These are phyloP conservation scores for Brienomyrus longianalis DNA, from an alignment of 2,113 vertebrate genomes.

Conservation along the genomic window DNA sequence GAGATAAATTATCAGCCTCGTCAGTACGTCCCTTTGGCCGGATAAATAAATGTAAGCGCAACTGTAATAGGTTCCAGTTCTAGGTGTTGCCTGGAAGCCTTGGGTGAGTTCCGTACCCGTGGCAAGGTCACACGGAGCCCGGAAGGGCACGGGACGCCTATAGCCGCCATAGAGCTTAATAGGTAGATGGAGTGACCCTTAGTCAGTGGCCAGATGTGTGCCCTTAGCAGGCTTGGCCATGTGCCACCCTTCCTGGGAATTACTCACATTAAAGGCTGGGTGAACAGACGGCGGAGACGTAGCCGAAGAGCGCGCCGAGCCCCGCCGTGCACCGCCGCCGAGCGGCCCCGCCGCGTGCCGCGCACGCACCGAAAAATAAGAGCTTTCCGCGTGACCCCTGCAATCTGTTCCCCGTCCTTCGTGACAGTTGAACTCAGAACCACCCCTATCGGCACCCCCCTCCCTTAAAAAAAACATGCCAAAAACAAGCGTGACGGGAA, in stretches of 20 bases:
- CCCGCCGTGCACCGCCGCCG: not conserved
- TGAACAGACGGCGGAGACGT: not conserved
- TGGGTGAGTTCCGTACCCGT: conserved; percentile 33
- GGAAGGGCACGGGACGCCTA: conserved; percentile 22
- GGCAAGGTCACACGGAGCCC: conserved; percentile 56
- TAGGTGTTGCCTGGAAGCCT: not conserved
- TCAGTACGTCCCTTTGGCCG: not conserved
- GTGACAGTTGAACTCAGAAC: not conserved
- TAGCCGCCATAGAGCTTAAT: not conserved
- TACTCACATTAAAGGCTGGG: conserved; percentile 12
- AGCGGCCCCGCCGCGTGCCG: not conserved
- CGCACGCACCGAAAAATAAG: not conserved
- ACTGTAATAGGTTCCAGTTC: not conserved
- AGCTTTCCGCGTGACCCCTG: not conserved
- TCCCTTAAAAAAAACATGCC: not conserved
- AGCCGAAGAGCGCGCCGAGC: not conserved
- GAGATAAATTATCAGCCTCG: not conserved
- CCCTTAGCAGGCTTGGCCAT: conserved; percentile 53
- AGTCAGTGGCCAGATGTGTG: conserved; percentile 61
- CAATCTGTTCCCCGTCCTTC: not conserved
- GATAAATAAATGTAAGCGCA: not conserved
- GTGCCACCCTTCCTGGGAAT: conserved; percentile 44
- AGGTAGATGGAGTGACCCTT: conserved; percentile 32
- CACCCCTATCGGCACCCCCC: not conserved
- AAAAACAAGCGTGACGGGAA: not conserved